phyloP scores from a whole-genome alignment of 2,888 invertebrate genomes.

The Lycocerus yunnanus region DNA sequence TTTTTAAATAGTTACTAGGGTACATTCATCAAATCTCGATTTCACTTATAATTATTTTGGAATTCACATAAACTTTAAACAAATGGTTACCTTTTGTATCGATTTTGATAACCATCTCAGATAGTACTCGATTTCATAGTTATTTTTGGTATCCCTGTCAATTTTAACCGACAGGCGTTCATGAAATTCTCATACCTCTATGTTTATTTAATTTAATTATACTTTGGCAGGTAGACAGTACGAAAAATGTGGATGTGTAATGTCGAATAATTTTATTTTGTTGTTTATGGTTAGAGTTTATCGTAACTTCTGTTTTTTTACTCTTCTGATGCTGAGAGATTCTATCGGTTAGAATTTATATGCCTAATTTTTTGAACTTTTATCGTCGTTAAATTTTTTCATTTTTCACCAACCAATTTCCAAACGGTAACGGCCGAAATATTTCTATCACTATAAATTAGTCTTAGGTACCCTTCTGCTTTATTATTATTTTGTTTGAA shows the following conservation, averaged over 20 bases:
- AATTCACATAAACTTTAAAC: conserved; percentile 11
- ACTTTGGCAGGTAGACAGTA: conserved; percentile 22
- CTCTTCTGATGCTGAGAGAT: not conserved
- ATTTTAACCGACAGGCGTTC: conserved; percentile 42
- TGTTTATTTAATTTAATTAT: conserved; percentile 31
- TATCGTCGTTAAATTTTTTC: not conserved
- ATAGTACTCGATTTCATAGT: conserved; percentile 50
- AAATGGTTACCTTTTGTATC: conserved; percentile 24
- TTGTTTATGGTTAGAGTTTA: not conserved
- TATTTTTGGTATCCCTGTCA: conserved; percentile 52
- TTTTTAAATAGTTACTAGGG: conserved; percentile 35
- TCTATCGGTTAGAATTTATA: not conserved
- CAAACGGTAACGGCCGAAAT: too few relatives aligned
- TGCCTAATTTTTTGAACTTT: not conserved
- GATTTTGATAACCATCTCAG: conserved; percentile 42
- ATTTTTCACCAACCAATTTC: not conserved
- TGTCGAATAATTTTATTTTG: conserved; percentile 2
- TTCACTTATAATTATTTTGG: conserved; percentile 29
- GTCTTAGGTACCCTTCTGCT: too few relatives aligned
- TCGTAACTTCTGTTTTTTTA: not conserved
- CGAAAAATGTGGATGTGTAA: not conserved
- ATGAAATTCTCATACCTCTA: conserved; percentile 39
- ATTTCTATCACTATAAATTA: too few relatives aligned
- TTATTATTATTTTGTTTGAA: too few relatives aligned
- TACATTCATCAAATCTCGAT: conserved; percentile 40